Evolutionary conservation across 2,113 vertebrate species (phyloP), one percentile per base, ranked within the genome.

Genomic region (Epinephelus moara): DNA sequence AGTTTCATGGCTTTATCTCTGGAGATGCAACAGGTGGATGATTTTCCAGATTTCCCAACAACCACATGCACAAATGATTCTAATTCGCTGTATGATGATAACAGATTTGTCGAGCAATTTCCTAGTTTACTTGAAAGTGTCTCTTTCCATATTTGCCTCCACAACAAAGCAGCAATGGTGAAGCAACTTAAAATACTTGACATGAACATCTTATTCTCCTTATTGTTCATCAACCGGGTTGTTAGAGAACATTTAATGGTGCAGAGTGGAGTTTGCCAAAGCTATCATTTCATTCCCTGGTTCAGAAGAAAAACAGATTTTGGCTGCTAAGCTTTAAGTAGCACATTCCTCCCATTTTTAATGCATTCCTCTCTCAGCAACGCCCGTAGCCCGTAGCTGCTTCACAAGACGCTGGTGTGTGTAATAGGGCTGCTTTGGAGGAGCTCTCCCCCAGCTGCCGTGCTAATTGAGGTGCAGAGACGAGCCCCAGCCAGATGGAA

Each of bases 391-490:
- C 84, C 17, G 60, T 84, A 62, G 90, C 82, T 68, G 64, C 86
- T 89, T 78, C 25, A 62, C 75, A 55, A 85, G 85, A 92, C 70
- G 70, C 78, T 77, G 83, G 88, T 88, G 84, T 89, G 85, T 86
- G 82, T 92, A 90, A 92, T 91, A 81, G 90, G 91, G 85, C 86
- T 90, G 89, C 89, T 91, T 92, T 87, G 89, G 91, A 88, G 90
- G 78, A 92, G 84, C 86, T 93, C 92, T 92, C 90, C 90, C 91
- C 92, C 94, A 94, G 95, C 94, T 94, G 95, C 91, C 75, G 89
- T 88, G 91, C 91, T 95, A 95, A 96, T 95, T 95, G 94, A 94
- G 91, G 93, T 89, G 81, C 92, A 86, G 88, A 91, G 83, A 89
- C 85, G 59, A 93, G 88, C 90, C 83, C 78, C 86, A 80, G 87